Conservation (phyloP, 2,113 vertebrate genomes). For the Apistogramma diplotaenia region DNA sequence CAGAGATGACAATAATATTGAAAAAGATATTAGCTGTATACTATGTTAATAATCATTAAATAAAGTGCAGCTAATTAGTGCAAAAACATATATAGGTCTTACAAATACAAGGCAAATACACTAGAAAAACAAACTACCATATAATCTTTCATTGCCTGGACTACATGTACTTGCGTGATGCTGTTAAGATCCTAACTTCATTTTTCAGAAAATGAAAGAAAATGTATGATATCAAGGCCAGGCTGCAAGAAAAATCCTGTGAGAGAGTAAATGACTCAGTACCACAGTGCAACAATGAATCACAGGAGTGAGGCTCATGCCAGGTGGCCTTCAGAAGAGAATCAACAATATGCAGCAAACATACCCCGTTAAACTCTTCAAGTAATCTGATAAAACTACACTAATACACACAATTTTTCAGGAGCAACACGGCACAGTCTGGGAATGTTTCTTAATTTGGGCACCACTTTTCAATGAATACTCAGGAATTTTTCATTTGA, state of each 20-base stretch:
- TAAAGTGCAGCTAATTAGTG: background rate
- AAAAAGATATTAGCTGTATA: too few species aligned
- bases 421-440: background rate
- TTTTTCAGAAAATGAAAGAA: background rate
- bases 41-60: too few species aligned
- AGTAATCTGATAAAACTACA: background rate
- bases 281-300: slow-evolving; percentile 57
- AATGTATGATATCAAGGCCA: slow-evolving; percentile 6
- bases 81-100: background rate
- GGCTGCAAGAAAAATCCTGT: slow-evolving; percentile 22
- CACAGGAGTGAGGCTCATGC: slow-evolving; percentile 39
- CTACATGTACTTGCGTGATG: background rate
- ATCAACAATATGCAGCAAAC: slow-evolving; percentile 47
- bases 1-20: background rate
- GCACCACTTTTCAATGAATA: background rate
- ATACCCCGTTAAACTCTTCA: slow-evolving; percentile 1
- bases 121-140: background rate
- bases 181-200: background rate
- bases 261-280: slow-evolving; percentile 64
- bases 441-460: background rate
- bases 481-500: background rate
- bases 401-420: background rate
- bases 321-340: slow-evolving; percentile 32
- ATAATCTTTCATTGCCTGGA: background rate
- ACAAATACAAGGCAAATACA: background rate